Evolutionary conservation across 2,888 invertebrate species (phyloP), one percentile per base, ranked within the genome.

Genomic region (Operophtera brumata): DNA sequence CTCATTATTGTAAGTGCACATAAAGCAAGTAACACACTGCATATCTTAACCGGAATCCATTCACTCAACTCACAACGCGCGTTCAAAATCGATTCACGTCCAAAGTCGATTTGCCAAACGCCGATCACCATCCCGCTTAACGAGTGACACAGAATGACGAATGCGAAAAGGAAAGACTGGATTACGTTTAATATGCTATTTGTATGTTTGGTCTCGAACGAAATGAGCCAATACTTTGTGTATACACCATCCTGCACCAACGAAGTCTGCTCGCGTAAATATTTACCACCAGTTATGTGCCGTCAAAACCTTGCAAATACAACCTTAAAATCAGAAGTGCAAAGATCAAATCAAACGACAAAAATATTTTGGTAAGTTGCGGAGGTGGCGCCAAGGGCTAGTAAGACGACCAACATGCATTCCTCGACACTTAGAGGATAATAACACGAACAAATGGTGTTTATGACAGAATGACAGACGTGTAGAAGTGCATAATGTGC

Each of bases 111-210:
- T 84, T 82, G 81, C 80, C 70, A 79, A 77, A 77, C 77, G 71
- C 75, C 74, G 78, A 84, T 79, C 71, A 58, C 78, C 84, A 82
- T 84, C 82, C 84, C 84, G 84, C 82, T 82, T 82, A 82, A 72
- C 69, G 75, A 74, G 76, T 73, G 72, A 69, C 70, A 66, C 71
- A 67, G 81, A 86, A 86, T 87, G 86, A 87, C 79, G 75, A 83
- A 88, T 87, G 78, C 79, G 74, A 80, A 86, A 86, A 83, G 86
- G 86, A 86, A 86, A 83, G 79, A 78, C 77, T 69, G 76, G 71
- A 77, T 83, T 78, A 79, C 64, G 69, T 71, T 75, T 80, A 83
- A 83, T 77, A 66, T 69, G 77, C 78, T 64, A 86, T 87, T 87
- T 82, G 84, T 87, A 87, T 86, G 84, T 78, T 70, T 66, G 74